Evolutionary conservation across 2,797 vertebrate species (phyloP).

Genomic region (Myotis daubentonii): DNA sequence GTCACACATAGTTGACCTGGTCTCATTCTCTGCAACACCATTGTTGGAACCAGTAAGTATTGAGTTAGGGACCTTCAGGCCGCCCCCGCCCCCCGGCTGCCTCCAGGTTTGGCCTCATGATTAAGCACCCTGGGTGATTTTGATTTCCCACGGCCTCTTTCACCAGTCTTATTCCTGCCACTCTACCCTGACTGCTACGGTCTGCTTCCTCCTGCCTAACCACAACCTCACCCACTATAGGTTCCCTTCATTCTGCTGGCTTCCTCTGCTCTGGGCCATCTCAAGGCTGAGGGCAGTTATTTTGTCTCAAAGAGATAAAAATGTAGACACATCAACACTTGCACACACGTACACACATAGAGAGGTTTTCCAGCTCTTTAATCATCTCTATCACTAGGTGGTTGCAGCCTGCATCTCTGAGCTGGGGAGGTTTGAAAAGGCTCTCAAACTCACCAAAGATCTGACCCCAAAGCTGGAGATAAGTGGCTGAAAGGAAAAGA

Average conservation of each 20-base stretch:
- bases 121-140: background rate
- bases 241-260: constrained; percentile 60
- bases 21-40: background rate
- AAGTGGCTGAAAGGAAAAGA: background rate
- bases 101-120: background rate
- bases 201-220: constrained; percentile 72
- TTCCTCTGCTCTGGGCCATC: constrained; percentile 53
- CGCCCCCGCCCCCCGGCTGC: background rate
- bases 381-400: constrained; percentile 35
- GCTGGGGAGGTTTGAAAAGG: constrained; percentile 27
- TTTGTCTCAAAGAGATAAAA: constrained; percentile 71
- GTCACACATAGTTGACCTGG: background rate
- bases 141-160: constrained; percentile 60
- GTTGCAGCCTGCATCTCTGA: constrained; percentile 16
- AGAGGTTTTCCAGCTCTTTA: constrained; percentile 57
- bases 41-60: background rate
- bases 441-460: constrained; percentile 46
- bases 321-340: constrained; percentile 33
- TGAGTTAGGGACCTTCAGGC: background rate
- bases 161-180: constrained; percentile 44
- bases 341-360: background rate
- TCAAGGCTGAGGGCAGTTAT: constrained; percentile 67
- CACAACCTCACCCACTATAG: constrained; percentile 67
- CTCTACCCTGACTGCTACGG: constrained; percentile 38
- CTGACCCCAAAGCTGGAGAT: constrained; percentile 5